Evolutionary conservation across 2,797 vertebrate genomes (phyloP), one percentile per base, ranked within the genome.

Genomic region (Platyrinchus mystaceus): DNA sequence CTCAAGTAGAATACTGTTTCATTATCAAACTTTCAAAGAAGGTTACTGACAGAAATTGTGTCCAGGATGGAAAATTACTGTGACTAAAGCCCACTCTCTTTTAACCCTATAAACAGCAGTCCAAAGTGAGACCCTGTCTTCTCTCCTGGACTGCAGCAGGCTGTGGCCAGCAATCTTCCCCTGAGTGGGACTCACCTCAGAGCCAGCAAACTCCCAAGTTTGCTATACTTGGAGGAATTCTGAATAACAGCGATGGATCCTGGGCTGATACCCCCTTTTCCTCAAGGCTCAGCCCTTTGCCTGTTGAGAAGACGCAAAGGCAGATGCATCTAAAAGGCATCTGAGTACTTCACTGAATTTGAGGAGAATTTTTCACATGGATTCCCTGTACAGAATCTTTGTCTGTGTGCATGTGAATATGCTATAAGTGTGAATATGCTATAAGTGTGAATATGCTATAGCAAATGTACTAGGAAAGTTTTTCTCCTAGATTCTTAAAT

Each of bases 61-160:
- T 30, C 17, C 66, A 46, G 30, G 28, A 39, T 52, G 44, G 28
- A 39, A 64, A 77, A 77, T 16, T 46, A 32, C 34, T 32, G 10
- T 34, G n/a, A 27, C 24, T 70, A 20, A 70, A 63, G 19, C 28
- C 56, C 32, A 8, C 2, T 39, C 10, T 20, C n/a, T 39, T 77
- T 28, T 0, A 1, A 63, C 17, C 20, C 27, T 22, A 3, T 15
- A 22, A 83, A 34, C 9, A 37, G 20, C n/a, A 49, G 63, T 21
- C 20, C 63, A 26, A 28, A 56, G 49, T 9, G 23, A 41, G 47
- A 82, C 32, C 23, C 56, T 26, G 39, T n/a, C n/a, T 63, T 23
- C 20, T 50, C 32, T 18, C 63, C 63, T n/a, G 32, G 36, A 28
- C 13, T 0, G 0, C 23, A 9, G 14, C 5, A 30, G 8, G 2